Evolutionary conservation across 2,888 invertebrate species (phyloP), one percentile per base, ranked within the genome.

Genomic region (Caenorhabditis zanzibari): DNA sequence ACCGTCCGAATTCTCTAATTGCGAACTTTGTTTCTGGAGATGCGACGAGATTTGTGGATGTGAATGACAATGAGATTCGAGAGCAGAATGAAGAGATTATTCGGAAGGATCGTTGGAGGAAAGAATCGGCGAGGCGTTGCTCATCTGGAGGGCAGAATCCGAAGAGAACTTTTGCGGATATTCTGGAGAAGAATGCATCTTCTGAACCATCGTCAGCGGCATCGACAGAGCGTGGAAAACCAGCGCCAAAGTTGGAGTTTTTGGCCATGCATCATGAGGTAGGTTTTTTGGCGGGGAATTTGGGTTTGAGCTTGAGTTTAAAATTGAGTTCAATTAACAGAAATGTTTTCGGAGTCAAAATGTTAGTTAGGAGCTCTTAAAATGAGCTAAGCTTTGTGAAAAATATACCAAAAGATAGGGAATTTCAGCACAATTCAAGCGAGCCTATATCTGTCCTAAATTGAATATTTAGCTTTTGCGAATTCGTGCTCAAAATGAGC

Each of bases 41-140:
- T 49, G 63, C 47, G 24, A 26, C 68, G 3, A 75, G 87, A 58
- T 85, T 77, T 61, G 86, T 88, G 10, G 92, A 92, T 82, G 86
- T 92, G 41, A 92, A 92, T 75, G 91, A 92, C 80, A 92, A 92
- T 81, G 92, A 92, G 73, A 90, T 92, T 58, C 69, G 80, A 7
- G 83, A 83, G 58, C 59, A 74, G 1, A 68, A 74, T 10, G 69
- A 79, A n/a, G 69, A 71, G 9, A 58, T 71, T 5, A 71, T 84
- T n/a, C 26, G 80, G 28, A 81, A 82, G 26, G 85, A 82, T 59
- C 85, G 81, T 0, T 85, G 82, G 85, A 58, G 88, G 22, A 89
- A 76, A 9, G 68, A 71, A 7, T 49, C 72, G 5, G 71, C 69
- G 4, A 41, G 69, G 54, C 59, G 71, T 2, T 44, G 56, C n/a